Evolutionary conservation across 2,113 vertebrate genomes (phyloP).

Genomic region (Rhinogobius similis): DNA sequence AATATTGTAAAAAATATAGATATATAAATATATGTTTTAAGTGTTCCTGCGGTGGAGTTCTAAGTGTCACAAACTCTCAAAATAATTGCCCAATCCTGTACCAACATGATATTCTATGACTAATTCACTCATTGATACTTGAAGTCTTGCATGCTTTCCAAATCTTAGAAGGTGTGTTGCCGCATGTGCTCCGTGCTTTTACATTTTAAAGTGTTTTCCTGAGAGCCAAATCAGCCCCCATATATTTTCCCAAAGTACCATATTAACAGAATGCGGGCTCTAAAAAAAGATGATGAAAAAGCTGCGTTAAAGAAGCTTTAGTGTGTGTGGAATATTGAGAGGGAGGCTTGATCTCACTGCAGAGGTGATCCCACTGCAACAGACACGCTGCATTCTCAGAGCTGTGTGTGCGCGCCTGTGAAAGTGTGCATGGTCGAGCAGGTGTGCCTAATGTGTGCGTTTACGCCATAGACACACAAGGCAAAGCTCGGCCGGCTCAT

Average conservation of each 20-base stretch:
- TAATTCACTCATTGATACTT: not conserved
- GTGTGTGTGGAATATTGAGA: constrained; percentile 32
- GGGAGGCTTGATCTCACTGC: constrained; percentile 61
- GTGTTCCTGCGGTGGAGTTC: not conserved
- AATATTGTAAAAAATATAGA: too few relatives aligned
- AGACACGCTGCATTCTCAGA: constrained; percentile 54
- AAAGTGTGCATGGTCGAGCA: constrained; percentile 21
- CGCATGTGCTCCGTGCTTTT: not conserved
- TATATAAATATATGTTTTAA: not conserved
- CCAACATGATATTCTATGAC: not conserved
- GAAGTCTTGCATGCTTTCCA: not conserved
- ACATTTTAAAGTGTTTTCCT: not conserved
- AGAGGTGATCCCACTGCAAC: constrained; percentile 73
- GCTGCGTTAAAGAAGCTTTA: constrained; percentile 15
- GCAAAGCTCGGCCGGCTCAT: constrained; percentile 37
- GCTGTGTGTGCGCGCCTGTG: constrained; percentile 31
- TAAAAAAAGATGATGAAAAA: constrained; percentile 16
- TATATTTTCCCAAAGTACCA: constrained; percentile 5
- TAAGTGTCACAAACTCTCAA: not conserved
- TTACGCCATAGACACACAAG: constrained; percentile 32
- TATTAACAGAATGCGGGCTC: constrained; percentile 5
- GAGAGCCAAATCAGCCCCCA: constrained; percentile 6
- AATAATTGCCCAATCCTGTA: not conserved
- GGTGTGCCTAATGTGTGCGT: constrained; percentile 46
- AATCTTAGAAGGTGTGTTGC: not conserved